phyloP scores from a whole-genome alignment of 2,113 vertebrate species.

The Scolopax mira region DNA sequence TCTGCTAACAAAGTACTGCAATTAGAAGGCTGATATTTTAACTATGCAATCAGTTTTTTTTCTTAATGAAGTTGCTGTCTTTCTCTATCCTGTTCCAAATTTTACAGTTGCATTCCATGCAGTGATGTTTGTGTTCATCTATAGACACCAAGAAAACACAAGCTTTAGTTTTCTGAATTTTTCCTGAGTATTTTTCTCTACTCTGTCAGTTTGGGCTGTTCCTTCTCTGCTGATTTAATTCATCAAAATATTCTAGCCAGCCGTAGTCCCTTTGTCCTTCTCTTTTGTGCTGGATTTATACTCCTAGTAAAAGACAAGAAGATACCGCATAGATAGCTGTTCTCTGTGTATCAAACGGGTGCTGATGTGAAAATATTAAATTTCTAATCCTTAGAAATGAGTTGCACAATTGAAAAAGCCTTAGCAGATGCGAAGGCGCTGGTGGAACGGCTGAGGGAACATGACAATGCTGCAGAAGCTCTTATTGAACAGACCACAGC shows the following conservation, averaged over 20 bases:
- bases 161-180: background rate
- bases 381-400: slow-evolving; percentile 79
- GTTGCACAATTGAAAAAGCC: slow-evolving; percentile 92
- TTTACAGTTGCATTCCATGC: background rate
- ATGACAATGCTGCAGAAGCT: slow-evolving; percentile 93
- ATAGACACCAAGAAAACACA: background rate
- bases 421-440: slow-evolving; percentile 94
- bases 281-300: background rate
- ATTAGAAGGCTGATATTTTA: background rate
- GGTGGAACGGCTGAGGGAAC: slow-evolving; percentile 91
- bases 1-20: background rate
- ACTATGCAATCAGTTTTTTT: background rate
- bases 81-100: background rate
- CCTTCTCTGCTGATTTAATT: background rate
- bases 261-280: background rate
- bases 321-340: background rate
- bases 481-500: slow-evolving; percentile 96
- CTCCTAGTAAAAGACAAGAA: background rate
- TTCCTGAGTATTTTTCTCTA: background rate
- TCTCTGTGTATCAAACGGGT: background rate
- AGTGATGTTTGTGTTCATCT: background rate
- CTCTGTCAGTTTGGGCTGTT: background rate
- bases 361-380: background rate
- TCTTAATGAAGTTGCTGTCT: background rate
- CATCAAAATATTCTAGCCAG: background rate